Evolutionary conservation across 1,140 invertebrate genomes (phyloP).

Genomic region (Cherax destructor): DNA sequence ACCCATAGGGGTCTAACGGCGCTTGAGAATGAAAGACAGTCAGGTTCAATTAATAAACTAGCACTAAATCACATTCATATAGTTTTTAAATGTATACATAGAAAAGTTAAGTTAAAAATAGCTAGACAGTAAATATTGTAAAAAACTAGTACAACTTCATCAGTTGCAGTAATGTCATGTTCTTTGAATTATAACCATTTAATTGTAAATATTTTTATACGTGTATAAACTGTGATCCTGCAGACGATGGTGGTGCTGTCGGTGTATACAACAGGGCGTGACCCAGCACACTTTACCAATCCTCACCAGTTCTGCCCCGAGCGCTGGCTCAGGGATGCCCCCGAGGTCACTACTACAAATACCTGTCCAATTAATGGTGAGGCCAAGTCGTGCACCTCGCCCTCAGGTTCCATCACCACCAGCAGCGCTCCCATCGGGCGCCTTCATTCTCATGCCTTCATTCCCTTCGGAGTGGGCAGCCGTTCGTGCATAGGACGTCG

Average conservation of each 20-base stretch:
- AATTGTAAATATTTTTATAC: too few relatives aligned
- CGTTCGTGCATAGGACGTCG: constrained; percentile 89
- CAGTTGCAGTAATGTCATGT: too few relatives aligned
- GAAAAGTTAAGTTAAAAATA: too few relatives aligned
- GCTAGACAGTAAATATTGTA: too few relatives aligned
- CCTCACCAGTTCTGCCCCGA: constrained; percentile 85
- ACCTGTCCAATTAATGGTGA: background rate
- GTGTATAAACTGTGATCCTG: constrained; percentile 68
- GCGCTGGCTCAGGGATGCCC: constrained; percentile 80
- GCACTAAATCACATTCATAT: background rate
- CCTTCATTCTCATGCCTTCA: constrained; percentile 81
- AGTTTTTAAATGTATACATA: too few relatives aligned
- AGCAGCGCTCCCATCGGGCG: constrained; percentile 75
- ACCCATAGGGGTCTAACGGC: too few relatives aligned
- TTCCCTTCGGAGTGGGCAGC: constrained; percentile 89
- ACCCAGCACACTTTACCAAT: constrained; percentile 82
- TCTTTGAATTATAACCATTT: too few relatives aligned
- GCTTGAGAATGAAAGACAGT: background rate
- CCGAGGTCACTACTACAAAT: background rate
- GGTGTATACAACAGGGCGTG: constrained; percentile 86
- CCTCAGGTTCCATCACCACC: constrained; percentile 76
- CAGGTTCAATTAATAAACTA: background rate
- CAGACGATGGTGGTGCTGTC: constrained; percentile 88
- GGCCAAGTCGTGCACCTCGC: background rate
- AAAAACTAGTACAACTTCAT: background rate